Conservation (phyloP, 2,797 vertebrate species). For the Eulemur rubriventer region DNA sequence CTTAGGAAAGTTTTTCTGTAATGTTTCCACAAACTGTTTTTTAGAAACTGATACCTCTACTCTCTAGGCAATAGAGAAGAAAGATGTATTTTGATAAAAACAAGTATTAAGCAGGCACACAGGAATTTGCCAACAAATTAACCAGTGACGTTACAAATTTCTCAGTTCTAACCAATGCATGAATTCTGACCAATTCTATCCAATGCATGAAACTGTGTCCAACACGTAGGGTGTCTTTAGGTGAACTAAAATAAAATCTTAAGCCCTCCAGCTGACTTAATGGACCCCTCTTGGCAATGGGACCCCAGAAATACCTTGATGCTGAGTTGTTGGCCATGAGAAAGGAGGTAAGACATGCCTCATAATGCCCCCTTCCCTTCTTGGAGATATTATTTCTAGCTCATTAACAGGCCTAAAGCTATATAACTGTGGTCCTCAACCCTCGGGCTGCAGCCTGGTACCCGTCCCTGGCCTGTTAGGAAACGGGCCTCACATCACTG, state of each 20-base stretch:
- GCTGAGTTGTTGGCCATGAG: too few relatives aligned
- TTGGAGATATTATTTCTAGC: too few relatives aligned
- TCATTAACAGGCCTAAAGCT: too few relatives aligned
- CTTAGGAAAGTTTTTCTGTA: conserved; percentile 48
- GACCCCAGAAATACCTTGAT: too few relatives aligned
- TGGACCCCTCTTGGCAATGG: too few relatives aligned
- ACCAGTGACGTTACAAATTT: background rate
- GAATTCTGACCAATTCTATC: background rate
- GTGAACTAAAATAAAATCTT: background rate
- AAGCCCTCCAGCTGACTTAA: too few relatives aligned
- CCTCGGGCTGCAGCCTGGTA: too few relatives aligned
- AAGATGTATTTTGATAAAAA: background rate
- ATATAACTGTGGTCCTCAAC: too few relatives aligned
- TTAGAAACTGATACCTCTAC: conserved; percentile 10
- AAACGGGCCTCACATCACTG: too few relatives aligned
- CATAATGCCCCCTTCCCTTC: too few relatives aligned
- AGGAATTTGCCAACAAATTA: conserved; percentile 26
- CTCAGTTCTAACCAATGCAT: background rate
- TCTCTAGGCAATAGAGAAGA: background rate
- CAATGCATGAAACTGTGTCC: background rate
- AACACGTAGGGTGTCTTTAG: background rate
- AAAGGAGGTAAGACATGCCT: too few relatives aligned
- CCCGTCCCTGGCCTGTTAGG: too few relatives aligned
- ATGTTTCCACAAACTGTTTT: conserved; percentile 52
- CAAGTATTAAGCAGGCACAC: background rate